Evolutionary conservation across 2,888 invertebrate genomes (phyloP), one percentile per base, ranked within the genome.

Genomic region (Hydriomena furcata): DNA sequence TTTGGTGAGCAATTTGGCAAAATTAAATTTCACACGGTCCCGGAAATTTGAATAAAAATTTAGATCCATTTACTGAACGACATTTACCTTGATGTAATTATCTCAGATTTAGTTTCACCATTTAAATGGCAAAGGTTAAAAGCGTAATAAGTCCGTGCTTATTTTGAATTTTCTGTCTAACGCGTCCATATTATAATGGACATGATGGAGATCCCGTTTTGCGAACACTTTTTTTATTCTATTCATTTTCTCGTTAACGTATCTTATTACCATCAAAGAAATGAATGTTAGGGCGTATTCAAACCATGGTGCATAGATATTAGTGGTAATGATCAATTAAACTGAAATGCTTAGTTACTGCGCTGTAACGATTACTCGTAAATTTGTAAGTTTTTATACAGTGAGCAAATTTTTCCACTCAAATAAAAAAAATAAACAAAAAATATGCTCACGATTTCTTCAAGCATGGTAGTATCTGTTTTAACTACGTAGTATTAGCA

Each of bases 171-270:
- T 3, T 17, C 17, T 17, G 4, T 17, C 17, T 17, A 8, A n/a
- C n/a, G 36, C 24, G 20, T 21, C 27, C 41, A 36, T 56, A 50
- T 52, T 38, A 28, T 36, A 50, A 44, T 36, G 28, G 36, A 36
- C 36, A 47, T 32, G 23, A 53, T 32, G 47, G 17, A 35, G 42
- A 49, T 49, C 30, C 35, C 35, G 44, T 21, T 47, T 55, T 47
- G 51, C 42, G 55, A 57, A 35, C 37, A 46, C 42, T 34, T 30
- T 51, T n/a, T 57, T 48, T 43, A 48, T 53, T 10, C 27, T 8
- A 17, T 40, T 52, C 40, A 48, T 47, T 53, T 53, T 52, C 44
- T 52, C 41, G 40, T 58, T 49, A 46, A 46, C 53, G 46, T 55
- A 47, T 55, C 53, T 49, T 45, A 51, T 53, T 51, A 55, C 48